phyloP scores from a whole-genome alignment of 2,113 vertebrate genomes.

The Toxotes chatareus region DNA sequence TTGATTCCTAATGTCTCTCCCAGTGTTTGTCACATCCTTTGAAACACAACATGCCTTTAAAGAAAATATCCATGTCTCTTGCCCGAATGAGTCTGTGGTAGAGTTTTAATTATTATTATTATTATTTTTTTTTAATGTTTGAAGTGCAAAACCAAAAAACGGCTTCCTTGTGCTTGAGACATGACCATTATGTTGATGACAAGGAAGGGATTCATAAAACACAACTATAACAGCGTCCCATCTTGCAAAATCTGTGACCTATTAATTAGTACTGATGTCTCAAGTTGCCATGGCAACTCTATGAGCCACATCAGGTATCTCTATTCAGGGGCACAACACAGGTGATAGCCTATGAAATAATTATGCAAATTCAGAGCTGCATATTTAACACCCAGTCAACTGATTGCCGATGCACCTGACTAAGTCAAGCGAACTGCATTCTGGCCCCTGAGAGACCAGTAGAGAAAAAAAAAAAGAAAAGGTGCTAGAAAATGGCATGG shows the following conservation, averaged over 20 bases:
- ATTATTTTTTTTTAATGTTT: not conserved
- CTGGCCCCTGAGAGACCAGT: constrained; percentile 39
- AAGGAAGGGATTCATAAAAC: constrained; percentile 13
- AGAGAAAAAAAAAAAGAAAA: constrained; percentile 32
- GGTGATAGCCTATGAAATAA: constrained; percentile 55
- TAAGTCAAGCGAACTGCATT: constrained; percentile 24
- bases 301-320: constrained; percentile 42
- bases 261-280: constrained; percentile 37
- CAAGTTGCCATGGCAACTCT: constrained; percentile 35
- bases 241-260: constrained; percentile 24
- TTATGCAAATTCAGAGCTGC: constrained; percentile 65
- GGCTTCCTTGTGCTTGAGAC: constrained; percentile 6
- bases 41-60: not conserved
- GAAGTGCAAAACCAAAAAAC: constrained; percentile 23
- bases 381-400: constrained; percentile 60
- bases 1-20: not conserved
- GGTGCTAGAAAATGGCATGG: constrained; percentile 40
- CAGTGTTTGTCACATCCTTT: not conserved
- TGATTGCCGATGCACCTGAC: constrained; percentile 49
- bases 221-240: not conserved
- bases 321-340: constrained; percentile 43
- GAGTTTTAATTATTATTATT: not conserved
- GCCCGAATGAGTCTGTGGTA: not conserved
- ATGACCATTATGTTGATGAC: constrained; percentile 4
- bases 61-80: not conserved